Conservation (phyloP, 2,113 vertebrate genomes). For the Xenus cinereus region DNA sequence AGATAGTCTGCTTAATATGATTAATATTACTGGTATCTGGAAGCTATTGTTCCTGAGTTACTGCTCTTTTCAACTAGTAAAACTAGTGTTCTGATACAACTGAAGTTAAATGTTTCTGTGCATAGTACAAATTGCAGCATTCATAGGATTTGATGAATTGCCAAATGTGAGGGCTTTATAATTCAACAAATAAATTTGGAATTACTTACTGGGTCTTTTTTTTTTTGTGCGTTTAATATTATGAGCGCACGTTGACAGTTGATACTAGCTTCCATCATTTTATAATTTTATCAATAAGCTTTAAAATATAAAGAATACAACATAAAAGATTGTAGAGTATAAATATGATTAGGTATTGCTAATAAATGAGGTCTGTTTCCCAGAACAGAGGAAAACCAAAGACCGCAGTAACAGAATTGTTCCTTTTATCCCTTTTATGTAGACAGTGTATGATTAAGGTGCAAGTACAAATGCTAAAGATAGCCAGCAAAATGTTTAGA, state of each 20-base stretch:
- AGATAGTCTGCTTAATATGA: background rate
- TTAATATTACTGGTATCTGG: background rate
- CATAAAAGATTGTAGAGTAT: background rate
- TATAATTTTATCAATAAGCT: background rate
- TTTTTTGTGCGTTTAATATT: background rate
- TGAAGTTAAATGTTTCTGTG: background rate
- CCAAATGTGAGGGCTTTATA: background rate
- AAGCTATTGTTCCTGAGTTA: background rate
- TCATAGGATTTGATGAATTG: background rate
- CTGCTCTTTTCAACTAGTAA: background rate
- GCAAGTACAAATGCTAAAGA: background rate
- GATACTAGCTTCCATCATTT: background rate
- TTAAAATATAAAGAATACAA: background rate
- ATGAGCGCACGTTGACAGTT: background rate
- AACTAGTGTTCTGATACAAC: background rate
- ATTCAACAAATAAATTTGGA: background rate
- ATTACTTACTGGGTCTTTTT: background rate
- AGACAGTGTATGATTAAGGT: background rate
- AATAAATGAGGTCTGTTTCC: background rate
- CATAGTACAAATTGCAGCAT: background rate
- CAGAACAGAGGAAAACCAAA: background rate
- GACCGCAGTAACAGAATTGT: background rate
- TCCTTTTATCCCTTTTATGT: background rate
- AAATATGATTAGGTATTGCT: background rate
- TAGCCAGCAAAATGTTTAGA: background rate